Base-by-base conservation (phyloP, 2,113 vertebrate genomes). In the Recurvirostra avosetta region DNA sequence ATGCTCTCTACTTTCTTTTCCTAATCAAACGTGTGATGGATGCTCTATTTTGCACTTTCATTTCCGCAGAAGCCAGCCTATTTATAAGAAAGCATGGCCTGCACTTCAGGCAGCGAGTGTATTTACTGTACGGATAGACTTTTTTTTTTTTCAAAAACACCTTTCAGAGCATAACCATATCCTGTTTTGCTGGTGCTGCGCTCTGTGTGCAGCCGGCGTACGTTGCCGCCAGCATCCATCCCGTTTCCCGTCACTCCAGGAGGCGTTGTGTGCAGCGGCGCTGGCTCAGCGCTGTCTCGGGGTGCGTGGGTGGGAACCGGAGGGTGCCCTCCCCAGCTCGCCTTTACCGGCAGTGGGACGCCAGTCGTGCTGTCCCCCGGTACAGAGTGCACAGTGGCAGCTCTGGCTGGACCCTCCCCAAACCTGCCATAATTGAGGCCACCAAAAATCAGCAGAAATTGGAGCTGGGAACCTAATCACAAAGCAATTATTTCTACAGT, bases 11-110 rank as follows among this genome's bases (percentile, higher is more conserved):
- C 70, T 19, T 62, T 34, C 34, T 67, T 80, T 84, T 41, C 56
- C 72, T 49, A 1, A 9, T 16, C 32, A 15, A 2, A 7, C 1
- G 0, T 0, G 2, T 2, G 45, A 2, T 21, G 83, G 92, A n/a
- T 53, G 43, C 65, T 91, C 52, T 1, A 0, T 43, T 68, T 32
- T 23, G 50, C 38, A 4, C 52, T 93, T 62, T 61, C 61, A 8
- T 75, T 92, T 78, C 70, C 4, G 2, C 43, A 47, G 81, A 36
- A 87, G 7, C 2, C 72, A 36, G 27, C 25, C 52, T 40, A 12
- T n/a, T 38, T 53, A 11, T 27, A 36, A 55, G 85, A 74, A 70
- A 53, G 41, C 68, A 5, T 6, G 27, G 49, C 68, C 72, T 11
- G 26, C 1, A 30, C 67, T 41, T 0, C 2, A 38, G 68, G 16